Base-by-base conservation (phyloP, 2,888 invertebrate species). In the Dynastes tityus region DNA sequence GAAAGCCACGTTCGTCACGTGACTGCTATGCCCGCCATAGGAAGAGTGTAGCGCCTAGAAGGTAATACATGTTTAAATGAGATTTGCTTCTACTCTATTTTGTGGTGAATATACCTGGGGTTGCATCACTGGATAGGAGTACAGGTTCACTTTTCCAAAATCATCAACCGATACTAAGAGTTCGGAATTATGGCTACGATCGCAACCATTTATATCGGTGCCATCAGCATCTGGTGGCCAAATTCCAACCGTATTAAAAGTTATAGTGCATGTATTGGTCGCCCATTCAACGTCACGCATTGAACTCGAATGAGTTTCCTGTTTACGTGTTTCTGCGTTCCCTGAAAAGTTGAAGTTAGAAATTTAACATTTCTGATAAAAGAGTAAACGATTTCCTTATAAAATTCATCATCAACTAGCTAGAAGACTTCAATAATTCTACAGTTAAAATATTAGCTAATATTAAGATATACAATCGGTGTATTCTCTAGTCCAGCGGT, bases 211-310 rank as follows among this genome's bases (percentile, higher is more conserved):
- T 81, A 97, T 92, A 86, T 97, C 97, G 0, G 96, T 95, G 5
- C 97, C 97, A 88, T 97, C 97, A 0, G 96, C 95, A 85, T 92
- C 94, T 87, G 97, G 97, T 0, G 97, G 96, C 97, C 97, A 97
- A 85, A 97, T 94, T 82, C 97, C 97, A 84, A 96, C 91, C 2
- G 95, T 94, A 82, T 91, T 91, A 90, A 95, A 96, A 9, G 94
- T 92, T 85, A 97, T 91, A 68, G 96, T 94, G 87, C 97, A 97
- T 64, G 92, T 93, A 87, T 95, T 93, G 63, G 94, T 92, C 37
- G 93, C 92, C 97, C 97, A 97, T 83, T 92, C 89, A n/a, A 94
- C 91, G 88, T 97, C 96, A 51, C 95, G 91, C 86, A 96, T 88
- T 74, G 91, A 89, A 2, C 93, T 91, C 64, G 94, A 89, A 76